These are phyloP conservation scores for Pelosia muscerda DNA, from an alignment of 2,888 invertebrate species.

Conservation along the genomic window DNA sequence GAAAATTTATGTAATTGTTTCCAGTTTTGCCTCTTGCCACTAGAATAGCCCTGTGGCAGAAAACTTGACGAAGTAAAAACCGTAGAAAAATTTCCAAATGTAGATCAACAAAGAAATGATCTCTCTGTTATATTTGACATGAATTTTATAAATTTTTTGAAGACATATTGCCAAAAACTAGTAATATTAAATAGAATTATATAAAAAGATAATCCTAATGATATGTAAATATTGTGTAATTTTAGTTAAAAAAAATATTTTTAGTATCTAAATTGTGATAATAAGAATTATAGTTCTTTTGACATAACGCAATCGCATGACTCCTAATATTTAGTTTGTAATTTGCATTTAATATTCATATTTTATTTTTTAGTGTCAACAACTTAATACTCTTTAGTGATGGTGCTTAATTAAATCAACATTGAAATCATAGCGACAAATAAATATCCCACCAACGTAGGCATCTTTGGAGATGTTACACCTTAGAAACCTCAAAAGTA, in stretches of 20 bases:
- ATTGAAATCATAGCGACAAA: conserved; percentile 22
- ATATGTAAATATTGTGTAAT: conserved; percentile 34
- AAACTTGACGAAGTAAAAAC: not conserved
- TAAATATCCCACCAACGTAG: conserved; percentile 47
- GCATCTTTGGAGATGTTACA: conserved; percentile 24
- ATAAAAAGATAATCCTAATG: not conserved
- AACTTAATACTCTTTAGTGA: conserved; percentile 53
- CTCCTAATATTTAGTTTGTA: conserved; percentile 40
- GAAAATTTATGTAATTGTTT: not conserved
- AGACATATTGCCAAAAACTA: conserved; percentile 23
- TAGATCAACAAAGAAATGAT: not conserved
- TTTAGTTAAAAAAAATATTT: conserved; percentile 23
- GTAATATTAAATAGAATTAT: not conserved
- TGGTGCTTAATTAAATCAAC: conserved; percentile 52
- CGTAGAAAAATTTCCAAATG: not conserved
- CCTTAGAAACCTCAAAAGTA: not conserved
- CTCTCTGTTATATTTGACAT: not conserved
- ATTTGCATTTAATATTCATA: conserved; percentile 58
- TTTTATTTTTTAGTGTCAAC: conserved; percentile 20
- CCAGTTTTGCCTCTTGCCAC: not conserved
- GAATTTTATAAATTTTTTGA: conserved; percentile 11
- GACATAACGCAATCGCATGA: conserved; percentile 51
- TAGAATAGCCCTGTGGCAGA: not conserved
- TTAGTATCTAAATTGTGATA: conserved; percentile 30
- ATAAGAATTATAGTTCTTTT: conserved; percentile 36